phyloP scores from a whole-genome alignment of 1,140 invertebrate species.

The Epicauta chinensis region DNA sequence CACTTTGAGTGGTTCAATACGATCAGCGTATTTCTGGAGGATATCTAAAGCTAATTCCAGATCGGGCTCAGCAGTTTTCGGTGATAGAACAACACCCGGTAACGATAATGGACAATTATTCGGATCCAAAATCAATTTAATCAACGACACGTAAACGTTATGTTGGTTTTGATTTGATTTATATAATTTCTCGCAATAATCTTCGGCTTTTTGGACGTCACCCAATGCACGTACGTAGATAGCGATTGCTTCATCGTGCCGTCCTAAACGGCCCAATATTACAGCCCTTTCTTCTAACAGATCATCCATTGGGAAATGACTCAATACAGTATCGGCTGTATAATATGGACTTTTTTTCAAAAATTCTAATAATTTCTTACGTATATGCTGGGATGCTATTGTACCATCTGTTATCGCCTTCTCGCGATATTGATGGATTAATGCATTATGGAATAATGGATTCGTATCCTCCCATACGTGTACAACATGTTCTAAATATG shows the following conservation, averaged over 20 bases:
- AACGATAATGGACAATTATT: conserved; percentile 44
- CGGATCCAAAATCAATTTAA: conserved; percentile 59
- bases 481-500: conserved; percentile 93
- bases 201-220: conserved; percentile 72
- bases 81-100: conserved; percentile 49
- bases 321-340: conserved; percentile 78
- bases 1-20: conserved; percentile 71
- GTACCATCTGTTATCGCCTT: conserved; percentile 51
- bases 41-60: conserved; percentile 69
- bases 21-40: conserved; percentile 72
- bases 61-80: conserved; percentile 59
- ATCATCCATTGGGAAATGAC: conserved; percentile 78
- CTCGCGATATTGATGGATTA: conserved; percentile 80
- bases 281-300: conserved; percentile 91
- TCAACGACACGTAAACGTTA: conserved; percentile 55
- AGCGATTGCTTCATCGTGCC: conserved; percentile 86
- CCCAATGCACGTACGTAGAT: conserved; percentile 83
- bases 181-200: conserved; percentile 75
- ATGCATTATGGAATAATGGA: conserved; percentile 81
- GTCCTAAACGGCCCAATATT: conserved; percentile 81
- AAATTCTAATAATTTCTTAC: conserved; percentile 77
- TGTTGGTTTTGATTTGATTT: conserved; percentile 25
- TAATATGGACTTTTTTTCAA: conserved; percentile 78
- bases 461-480: conserved; percentile 82
- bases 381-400: conserved; percentile 54